phyloP scores from a whole-genome alignment of 2,113 vertebrate species.

The Rhabdomys dilectus region DNA sequence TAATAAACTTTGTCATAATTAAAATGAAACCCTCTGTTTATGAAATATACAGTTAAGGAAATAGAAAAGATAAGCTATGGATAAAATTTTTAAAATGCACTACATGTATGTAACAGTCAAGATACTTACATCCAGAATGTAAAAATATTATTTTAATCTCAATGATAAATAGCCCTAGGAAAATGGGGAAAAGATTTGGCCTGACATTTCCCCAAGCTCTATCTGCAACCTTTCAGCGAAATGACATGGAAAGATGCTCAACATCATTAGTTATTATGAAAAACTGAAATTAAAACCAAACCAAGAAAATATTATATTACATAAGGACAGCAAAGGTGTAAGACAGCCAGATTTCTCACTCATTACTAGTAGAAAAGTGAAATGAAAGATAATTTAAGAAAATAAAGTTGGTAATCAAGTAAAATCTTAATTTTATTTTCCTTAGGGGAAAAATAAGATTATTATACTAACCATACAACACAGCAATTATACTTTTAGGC shows the following conservation, averaged over 20 bases:
- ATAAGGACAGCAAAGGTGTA: slow-evolving; percentile 8
- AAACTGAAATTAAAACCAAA: slow-evolving; percentile 26
- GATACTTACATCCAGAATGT: background rate
- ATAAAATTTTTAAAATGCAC: background rate
- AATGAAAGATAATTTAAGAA: slow-evolving; percentile 53
- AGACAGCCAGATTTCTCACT: background rate
- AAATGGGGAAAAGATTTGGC: background rate
- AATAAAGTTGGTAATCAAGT: background rate
- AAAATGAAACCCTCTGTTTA: background rate
- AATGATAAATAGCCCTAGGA: background rate
- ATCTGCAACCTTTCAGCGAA: background rate
- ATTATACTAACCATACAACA: background rate
- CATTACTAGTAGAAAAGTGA: slow-evolving; percentile 2
- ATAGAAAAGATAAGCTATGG: background rate
- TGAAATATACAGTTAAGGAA: slow-evolving; percentile 5
- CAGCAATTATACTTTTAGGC: background rate
- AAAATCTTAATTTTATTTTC: background rate
- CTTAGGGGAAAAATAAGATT: background rate
- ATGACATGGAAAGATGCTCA: background rate
- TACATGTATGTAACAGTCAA: background rate
- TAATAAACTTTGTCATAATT: background rate
- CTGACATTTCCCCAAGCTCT: slow-evolving; percentile 6
- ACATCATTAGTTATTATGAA: background rate
- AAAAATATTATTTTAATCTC: background rate
- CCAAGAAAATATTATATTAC: background rate